A percentile compares a stretch with the other conserved stretches of the same genome.
phyloP scores from a whole-genome alignment of 1,140 invertebrate species.

The Tetragonula clypearis region DNA sequence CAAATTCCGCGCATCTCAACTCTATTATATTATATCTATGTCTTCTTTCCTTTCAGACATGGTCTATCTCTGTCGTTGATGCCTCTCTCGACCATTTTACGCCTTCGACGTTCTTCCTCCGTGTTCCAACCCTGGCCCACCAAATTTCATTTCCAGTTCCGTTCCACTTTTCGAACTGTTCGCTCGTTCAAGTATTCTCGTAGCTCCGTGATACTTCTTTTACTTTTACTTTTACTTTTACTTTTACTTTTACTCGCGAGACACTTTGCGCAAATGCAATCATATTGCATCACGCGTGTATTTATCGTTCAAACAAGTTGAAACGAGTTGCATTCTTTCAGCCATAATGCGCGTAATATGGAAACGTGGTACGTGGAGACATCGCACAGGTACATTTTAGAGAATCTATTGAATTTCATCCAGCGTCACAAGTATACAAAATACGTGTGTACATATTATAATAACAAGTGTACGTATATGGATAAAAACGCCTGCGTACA shows the following conservation, averaged over 20 bases:
- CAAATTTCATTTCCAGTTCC: background rate
- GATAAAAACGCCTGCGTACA: background rate
- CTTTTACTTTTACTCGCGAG: background rate
- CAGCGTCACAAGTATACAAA: background rate
- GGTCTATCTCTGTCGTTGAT: too few relatives aligned
- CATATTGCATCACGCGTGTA: background rate
- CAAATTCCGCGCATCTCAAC: constrained; percentile 41
- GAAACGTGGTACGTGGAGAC: background rate
- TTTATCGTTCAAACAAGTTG: background rate
- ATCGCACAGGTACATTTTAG: background rate
- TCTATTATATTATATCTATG: background rate
- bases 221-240: too few relatives aligned
- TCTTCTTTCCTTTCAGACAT: background rate
- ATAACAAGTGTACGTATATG: background rate
- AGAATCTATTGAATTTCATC: background rate
- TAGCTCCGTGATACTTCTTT: too few relatives aligned
- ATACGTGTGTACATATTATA: background rate
- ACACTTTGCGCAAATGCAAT: background rate
- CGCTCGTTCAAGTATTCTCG: background rate
- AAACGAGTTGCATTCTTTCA: background rate
- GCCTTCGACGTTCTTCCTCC: background rate
- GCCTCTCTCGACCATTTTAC: background rate
- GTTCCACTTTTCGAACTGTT: background rate
- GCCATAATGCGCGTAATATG: too few relatives aligned
- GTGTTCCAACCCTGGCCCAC: background rate